phyloP scores from a whole-genome alignment of 2,113 vertebrate species.

The Ciconia boyciana region DNA sequence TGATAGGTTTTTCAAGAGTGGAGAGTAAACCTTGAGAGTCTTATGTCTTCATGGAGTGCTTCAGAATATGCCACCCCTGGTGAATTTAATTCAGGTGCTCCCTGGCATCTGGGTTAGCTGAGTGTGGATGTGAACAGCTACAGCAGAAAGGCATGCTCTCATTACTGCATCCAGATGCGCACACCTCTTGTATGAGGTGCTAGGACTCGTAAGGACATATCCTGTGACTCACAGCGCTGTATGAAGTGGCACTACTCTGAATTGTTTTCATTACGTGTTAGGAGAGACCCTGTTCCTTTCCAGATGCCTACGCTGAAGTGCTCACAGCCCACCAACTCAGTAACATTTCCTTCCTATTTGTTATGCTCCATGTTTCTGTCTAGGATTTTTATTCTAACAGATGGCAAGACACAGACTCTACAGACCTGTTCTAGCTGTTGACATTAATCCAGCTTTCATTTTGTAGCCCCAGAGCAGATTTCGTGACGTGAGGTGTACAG shows the following conservation, averaged over 20 bases:
- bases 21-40: neutral
- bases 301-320: neutral
- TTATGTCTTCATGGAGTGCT: neutral
- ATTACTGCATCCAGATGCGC: neutral
- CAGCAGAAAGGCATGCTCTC: neutral
- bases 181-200: neutral
- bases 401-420: neutral
- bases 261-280: neutral
- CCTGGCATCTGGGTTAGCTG: neutral
- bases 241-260: neutral
- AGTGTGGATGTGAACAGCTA: neutral
- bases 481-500: neutral
- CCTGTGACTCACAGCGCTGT: neutral
- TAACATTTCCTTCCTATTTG: constrained; percentile 2
- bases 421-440: neutral
- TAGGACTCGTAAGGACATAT: neutral
- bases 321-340: neutral
- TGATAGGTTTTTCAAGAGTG: neutral
- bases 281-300: neutral
- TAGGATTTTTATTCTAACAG: neutral
- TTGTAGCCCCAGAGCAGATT: neutral
- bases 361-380: neutral
- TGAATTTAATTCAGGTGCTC: neutral
- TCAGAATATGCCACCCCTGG: neutral
- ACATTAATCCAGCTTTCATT: constrained; percentile 11